Base-by-base conservation (phyloP, 2,113 vertebrate genomes). In the Psilopogon haemacephalus region DNA sequence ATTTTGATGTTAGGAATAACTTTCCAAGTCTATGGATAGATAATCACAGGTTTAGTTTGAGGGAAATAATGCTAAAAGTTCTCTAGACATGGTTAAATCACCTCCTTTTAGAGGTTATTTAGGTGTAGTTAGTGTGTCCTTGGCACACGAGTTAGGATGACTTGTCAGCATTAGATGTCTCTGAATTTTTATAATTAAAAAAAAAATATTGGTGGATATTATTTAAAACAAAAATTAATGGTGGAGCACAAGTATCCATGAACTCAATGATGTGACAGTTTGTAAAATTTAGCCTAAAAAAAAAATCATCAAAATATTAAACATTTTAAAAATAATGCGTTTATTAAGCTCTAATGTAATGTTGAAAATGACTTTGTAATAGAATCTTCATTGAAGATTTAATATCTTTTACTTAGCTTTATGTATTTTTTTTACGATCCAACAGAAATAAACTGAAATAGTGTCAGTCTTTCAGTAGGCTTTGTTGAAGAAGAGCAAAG, bases 51-150 rank as follows among this genome's bases (percentile, higher is more conserved):
- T 33, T 85, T 89, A 63, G 40, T 50, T 55, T 40, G 59, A 50
- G 32, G 37, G 40, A 63, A n/a, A 35, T 79, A 83, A 69, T 90
- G 38, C 63, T 91, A 59, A 73, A 91, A 79, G 44, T 21, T 40
- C 59, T 94, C 54, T 42, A 65, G 74, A 54, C 88, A 35, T 92
- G 33, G 65, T 81, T 90, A 56, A 94, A 78, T 88, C 81, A 84
- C 23, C 21, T 81, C 46, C 23, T 69, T 81, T 64, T 32, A 44
- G 84, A 65, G 19, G 33, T 69, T 30, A 42, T 58, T 40, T 65
- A 44, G 40, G 28, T 88, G 3, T 44, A 30, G 37, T 56, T 81
- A 52, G 5, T 86, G 63, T 79, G 27, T 58, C 63, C 67, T 87
- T 91, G 74, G 55, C 59, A 37, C 15, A 23, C 37, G 40, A 81